Evolutionary conservation across 2,113 vertebrate genomes (phyloP).

Genomic region (Oxyruncus cristatus): DNA sequence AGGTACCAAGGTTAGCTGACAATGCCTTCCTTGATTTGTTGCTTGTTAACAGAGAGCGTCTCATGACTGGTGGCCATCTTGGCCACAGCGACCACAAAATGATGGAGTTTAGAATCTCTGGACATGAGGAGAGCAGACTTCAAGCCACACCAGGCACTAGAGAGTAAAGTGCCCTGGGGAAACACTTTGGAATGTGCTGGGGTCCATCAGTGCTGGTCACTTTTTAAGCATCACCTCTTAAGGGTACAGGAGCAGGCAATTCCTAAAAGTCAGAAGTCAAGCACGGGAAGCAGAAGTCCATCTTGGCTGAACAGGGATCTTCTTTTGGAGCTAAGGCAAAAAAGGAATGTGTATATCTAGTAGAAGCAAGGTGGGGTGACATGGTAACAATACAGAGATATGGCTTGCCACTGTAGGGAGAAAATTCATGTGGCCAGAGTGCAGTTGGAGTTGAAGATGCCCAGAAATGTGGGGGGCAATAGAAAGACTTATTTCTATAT

Average conservation of each 20-base stretch:
- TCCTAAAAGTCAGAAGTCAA: not conserved
- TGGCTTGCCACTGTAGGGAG: not conserved
- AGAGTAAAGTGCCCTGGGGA: not conserved
- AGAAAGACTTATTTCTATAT: not conserved
- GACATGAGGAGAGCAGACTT: not conserved
- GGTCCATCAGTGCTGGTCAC: not conserved
- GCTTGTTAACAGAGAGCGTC: not conserved
- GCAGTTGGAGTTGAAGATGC: not conserved
- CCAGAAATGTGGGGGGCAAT: not conserved
- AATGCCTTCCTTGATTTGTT: not conserved
- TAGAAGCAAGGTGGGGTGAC: not conserved
- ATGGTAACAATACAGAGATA: not conserved
- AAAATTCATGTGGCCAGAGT: not conserved
- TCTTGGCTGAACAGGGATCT: not conserved
- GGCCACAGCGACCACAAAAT: not conserved
- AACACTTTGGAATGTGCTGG: not conserved
- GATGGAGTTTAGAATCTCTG: not conserved
- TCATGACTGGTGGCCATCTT: not conserved
- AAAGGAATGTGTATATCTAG: not conserved
- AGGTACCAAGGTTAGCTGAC: not conserved
- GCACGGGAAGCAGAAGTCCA: not conserved
- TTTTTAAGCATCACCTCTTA: not conserved
- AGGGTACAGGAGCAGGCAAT: too few relatives aligned
- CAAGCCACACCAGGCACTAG: not conserved
- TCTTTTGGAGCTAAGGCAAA: not conserved